phyloP scores from a whole-genome alignment of 2,113 vertebrate genomes.

The Mellivora capensis region DNA sequence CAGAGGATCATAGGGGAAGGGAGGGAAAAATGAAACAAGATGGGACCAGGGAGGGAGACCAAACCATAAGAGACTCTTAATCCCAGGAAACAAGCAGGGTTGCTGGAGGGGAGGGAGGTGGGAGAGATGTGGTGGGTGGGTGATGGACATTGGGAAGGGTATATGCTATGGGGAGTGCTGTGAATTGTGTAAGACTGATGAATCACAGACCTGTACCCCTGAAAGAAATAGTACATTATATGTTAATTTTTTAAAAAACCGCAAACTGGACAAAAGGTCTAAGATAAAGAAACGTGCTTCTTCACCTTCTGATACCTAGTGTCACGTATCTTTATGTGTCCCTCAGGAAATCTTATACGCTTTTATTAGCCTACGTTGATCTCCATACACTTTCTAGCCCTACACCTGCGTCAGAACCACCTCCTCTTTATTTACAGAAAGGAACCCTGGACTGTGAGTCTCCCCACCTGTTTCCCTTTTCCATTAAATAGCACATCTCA shows the following conservation, averaged over 20 bases:
- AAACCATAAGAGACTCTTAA: no score
- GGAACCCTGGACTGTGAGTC: neutral
- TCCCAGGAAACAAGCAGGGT: no score
- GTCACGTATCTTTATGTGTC: neutral
- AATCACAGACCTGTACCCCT: no score
- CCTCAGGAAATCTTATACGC: neutral
- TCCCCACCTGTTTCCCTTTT: neutral
- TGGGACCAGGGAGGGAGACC: no score
- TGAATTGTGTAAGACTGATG: no score
- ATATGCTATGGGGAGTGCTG: no score
- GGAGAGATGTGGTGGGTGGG: no score
- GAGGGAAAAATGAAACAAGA: no score
- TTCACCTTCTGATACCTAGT: neutral
- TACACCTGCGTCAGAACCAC: neutral
- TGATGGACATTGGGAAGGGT: no score
- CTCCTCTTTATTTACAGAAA: neutral
- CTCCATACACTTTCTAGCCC: neutral
- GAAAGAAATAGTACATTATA: no score
- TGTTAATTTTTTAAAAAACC: neutral
- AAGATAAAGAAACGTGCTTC: neutral
- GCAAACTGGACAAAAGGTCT: neutral
- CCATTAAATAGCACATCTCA: neutral
- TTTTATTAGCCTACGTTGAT: neutral
- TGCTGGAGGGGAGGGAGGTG: no score
- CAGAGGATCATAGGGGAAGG: no score